Conservation (phyloP, 1,140 invertebrate species). For the Periplaneta americana region DNA sequence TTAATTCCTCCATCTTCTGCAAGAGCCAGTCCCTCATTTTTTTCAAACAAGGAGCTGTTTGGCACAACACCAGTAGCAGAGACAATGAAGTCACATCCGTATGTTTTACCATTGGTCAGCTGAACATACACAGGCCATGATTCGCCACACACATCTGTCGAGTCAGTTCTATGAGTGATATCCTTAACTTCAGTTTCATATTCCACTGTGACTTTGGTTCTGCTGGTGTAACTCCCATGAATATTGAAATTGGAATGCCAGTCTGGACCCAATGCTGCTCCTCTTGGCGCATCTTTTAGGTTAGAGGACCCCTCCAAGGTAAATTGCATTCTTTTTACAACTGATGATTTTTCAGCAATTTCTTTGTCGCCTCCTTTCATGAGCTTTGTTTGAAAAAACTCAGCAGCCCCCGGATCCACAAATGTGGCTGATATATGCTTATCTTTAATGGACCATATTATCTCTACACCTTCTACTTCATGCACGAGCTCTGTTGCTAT, state of each 20-base stretch:
- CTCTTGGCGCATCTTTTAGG: conserved; percentile 35
- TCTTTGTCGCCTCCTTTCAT: conserved; percentile 30
- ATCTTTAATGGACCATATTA: conserved; percentile 93
- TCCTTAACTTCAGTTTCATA: conserved; percentile 67
- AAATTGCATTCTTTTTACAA: conserved; percentile 65
- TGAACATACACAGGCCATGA: conserved; percentile 66
- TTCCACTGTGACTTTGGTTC: conserved; percentile 45
- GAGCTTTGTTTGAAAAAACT: conserved; percentile 72
- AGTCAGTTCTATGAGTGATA: conserved; percentile 34
- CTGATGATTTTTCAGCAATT: conserved; percentile 20
- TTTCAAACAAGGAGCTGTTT: conserved; percentile 49
- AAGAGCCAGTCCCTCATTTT: conserved; percentile 42
- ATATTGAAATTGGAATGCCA: conserved; percentile 75
- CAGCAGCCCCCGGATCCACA: conserved; percentile 90
- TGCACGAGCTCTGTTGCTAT: conserved; percentile 95
- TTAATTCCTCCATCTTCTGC: conserved; percentile 68
- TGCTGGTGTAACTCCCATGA: conserved; percentile 42
- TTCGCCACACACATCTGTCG: conserved; percentile 26
- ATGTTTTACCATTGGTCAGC: conserved; percentile 67
- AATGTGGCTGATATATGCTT: conserved; percentile 88
- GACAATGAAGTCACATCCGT: conserved; percentile 87
- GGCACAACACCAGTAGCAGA: conserved; percentile 93
- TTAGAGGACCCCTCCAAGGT: conserved; percentile 40
- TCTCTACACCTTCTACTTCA: conserved; percentile 75
- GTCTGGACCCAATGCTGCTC: conserved; percentile 91